A percentile compares a stretch with the other conserved stretches of the same genome.
Evolutionary conservation across 92 coral and sea anemone genomes (phyloP).

Genomic region (Palythoa grandiflora): DNA sequence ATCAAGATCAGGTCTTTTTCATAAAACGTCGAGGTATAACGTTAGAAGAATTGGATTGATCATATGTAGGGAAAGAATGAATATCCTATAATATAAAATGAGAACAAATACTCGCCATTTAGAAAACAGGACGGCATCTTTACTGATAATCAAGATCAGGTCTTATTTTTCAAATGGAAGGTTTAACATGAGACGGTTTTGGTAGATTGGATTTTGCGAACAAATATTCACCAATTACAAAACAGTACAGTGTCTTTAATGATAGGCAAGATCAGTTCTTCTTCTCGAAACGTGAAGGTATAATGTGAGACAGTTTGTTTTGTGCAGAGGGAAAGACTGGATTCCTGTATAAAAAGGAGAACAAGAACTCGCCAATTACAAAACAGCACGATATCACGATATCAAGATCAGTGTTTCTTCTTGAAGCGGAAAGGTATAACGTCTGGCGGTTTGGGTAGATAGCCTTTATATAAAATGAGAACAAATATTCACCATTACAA

Average conservation of each 20-base stretch:
- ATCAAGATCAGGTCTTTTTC: neutral
- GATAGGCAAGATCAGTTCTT: neutral
- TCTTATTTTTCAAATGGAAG: no score
- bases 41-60: conserved; percentile 7
- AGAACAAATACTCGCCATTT: no score
- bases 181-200: no score
- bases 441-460: no score
- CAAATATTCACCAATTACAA: neutral
- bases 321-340: conserved; percentile 20
- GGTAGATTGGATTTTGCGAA: neutral
- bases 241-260: neutral
- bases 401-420: no score
- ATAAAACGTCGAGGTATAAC: conserved; percentile 19
- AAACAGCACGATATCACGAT: no score
- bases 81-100: neutral
- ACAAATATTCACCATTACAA: neutral
- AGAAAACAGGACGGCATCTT: no score
- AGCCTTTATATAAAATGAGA: neutral
- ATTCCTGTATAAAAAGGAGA: neutral
- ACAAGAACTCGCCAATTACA: no score
- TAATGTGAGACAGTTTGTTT: conserved; percentile 19
- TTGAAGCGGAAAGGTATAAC: no score
- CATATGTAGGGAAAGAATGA: conserved; percentile 13
- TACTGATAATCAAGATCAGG: no score
- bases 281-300: conserved; percentile 6